Evolutionary conservation across 1,140 invertebrate genomes (phyloP).

Genomic region (Myzus persicae): DNA sequence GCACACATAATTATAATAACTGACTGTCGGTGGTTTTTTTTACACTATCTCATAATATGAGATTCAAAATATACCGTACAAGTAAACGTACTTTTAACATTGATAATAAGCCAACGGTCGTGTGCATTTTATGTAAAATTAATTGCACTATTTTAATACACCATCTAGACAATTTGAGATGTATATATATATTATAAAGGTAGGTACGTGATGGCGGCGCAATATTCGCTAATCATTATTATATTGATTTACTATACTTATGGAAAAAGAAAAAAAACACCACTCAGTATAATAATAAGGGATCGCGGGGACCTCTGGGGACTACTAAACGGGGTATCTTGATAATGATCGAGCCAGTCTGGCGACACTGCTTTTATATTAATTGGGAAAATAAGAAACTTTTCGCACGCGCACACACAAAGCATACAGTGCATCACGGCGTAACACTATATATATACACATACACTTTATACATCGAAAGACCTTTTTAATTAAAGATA

Average conservation of each 20-base stretch:
- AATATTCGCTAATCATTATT: slow-evolving; percentile 23
- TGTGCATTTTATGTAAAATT: not conserved
- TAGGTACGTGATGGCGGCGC: not conserved
- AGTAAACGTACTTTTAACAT: not conserved
- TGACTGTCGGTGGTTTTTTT: not conserved
- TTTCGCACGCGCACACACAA: slow-evolving; percentile 20
- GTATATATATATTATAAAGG: not conserved
- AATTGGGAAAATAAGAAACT: slow-evolving; percentile 50
- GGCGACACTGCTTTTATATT: slow-evolving; percentile 53
- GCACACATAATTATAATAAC: not conserved
- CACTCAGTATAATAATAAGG: slow-evolving; percentile 28
- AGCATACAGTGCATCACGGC: not conserved
- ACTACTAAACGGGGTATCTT: slow-evolving; percentile 45
- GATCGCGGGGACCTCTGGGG: not conserved
- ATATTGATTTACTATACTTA: slow-evolving; percentile 32
- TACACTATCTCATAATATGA: not conserved
- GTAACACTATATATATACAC: not conserved
- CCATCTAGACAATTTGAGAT: not conserved
- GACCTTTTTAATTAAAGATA: slow-evolving; percentile 55
- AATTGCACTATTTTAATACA: not conserved
- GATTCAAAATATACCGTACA: not conserved
- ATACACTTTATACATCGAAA: not conserved
- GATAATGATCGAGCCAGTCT: slow-evolving; percentile 40
- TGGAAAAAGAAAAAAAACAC: not conserved
- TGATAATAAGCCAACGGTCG: not conserved